These are phyloP conservation scores for Penaeus japonicus DNA, from an alignment of 1,140 invertebrate genomes.

Conservation along the genomic window DNA sequence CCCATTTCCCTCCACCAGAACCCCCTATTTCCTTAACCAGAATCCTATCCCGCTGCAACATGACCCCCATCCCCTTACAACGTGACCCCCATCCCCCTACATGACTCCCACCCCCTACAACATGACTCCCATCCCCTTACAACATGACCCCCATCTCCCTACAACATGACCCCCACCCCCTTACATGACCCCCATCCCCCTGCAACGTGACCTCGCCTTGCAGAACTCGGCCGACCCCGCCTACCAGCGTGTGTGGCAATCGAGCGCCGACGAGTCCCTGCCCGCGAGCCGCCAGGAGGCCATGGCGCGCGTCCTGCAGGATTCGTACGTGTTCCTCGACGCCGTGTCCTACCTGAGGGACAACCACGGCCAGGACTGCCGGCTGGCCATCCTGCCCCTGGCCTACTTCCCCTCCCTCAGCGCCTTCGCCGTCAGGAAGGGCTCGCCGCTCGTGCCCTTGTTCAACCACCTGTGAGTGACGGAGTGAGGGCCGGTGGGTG, in stretches of 20 bases:
- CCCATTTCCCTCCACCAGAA: no score
- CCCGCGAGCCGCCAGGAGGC: conserved; percentile 15
- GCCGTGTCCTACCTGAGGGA: conserved; percentile 23
- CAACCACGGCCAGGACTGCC: conserved; percentile 25
- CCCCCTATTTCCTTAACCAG: no score
- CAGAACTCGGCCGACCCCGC: neutral
- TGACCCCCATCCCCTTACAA: neutral
- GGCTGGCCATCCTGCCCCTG: conserved; percentile 13
- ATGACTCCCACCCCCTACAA: no score
- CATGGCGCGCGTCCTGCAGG: neutral
- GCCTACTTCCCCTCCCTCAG: conserved; percentile 16
- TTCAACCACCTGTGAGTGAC: conserved; percentile 18
- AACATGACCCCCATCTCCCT: no score
- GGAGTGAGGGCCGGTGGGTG: no score
- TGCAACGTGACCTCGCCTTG: neutral
- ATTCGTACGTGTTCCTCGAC: conserved; percentile 19
- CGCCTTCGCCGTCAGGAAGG: conserved; percentile 33
- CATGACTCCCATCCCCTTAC: no score
- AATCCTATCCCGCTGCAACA: no score
- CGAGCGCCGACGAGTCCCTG: neutral
- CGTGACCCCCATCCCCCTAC: no score
- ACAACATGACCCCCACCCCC: no score
- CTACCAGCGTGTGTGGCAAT: neutral
- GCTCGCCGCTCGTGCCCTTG: conserved; percentile 1
- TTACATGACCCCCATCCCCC: neutral